phyloP scores from a whole-genome alignment of 2,113 vertebrate species.

The Grus americana region DNA sequence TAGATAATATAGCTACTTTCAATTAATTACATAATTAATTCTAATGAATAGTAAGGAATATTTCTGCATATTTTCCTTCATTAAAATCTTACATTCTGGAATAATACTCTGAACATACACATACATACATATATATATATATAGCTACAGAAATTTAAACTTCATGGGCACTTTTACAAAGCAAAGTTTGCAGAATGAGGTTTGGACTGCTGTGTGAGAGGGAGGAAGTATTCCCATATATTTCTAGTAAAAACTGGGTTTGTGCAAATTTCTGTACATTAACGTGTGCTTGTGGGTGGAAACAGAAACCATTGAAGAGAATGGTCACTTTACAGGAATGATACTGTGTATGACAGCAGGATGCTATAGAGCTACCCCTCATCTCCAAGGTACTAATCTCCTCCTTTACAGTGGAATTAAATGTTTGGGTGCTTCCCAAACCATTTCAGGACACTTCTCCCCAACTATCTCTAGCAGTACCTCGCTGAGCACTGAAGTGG shows the following conservation, averaged over 20 bases:
- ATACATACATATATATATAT: not conserved
- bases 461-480: not conserved
- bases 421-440: not conserved
- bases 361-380: not conserved
- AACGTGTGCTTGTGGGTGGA: not conserved
- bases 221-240: not conserved
- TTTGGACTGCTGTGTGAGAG: not conserved
- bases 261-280: not conserved
- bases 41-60: not conserved
- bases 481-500: not conserved
- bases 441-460: not conserved
- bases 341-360: not conserved
- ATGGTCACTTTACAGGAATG: not conserved
- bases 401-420: not conserved
- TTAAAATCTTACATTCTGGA: not conserved
- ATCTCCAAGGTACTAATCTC: not conserved
- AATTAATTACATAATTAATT: no score
- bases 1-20: not conserved
- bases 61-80: not conserved
- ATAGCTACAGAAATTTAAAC: not conserved
- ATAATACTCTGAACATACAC: not conserved
- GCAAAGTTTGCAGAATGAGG: not conserved
- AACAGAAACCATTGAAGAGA: not conserved
- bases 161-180: not conserved
- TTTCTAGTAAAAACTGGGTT: not conserved